phyloP scores from a whole-genome alignment of 2,888 invertebrate genomes.

The Malthinus flaveolus region DNA sequence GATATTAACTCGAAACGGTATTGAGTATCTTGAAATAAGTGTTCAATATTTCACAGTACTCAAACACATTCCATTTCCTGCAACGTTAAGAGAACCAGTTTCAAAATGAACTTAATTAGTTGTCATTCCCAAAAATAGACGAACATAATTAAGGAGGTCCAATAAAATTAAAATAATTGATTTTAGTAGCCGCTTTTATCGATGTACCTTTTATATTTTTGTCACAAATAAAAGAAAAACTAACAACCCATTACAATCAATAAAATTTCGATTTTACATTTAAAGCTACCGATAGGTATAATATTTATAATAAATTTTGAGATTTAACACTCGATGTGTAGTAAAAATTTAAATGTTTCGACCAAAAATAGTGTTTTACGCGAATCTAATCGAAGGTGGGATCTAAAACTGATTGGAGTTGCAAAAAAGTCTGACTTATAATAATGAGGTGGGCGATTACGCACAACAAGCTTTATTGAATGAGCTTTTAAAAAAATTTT shows the following conservation, averaged over 20 bases:
- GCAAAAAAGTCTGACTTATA: too few relatives aligned
- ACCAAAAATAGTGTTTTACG: too few relatives aligned
- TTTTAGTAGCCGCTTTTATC: slow-evolving; percentile 31
- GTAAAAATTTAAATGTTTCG: too few relatives aligned
- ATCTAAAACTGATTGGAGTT: too few relatives aligned
- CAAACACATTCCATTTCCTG: slow-evolving; percentile 28
- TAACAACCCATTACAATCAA: slow-evolving; percentile 19
- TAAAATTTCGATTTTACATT: slow-evolving; percentile 9
- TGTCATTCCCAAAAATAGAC: slow-evolving; percentile 32
- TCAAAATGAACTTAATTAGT: slow-evolving; percentile 29
- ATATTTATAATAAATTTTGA: too few relatives aligned
- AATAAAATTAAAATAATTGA: slow-evolving; percentile 31
- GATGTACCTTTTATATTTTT: slow-evolving; percentile 19
- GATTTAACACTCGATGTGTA: too few relatives aligned
- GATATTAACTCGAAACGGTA: slow-evolving; percentile 25
- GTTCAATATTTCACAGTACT: slow-evolving; percentile 28
- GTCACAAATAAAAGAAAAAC: slow-evolving; percentile 15
- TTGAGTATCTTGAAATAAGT: slow-evolving; percentile 16
- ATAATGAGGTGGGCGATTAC: too few relatives aligned
- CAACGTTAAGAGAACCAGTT: slow-evolving; percentile 27
- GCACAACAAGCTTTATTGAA: too few relatives aligned
- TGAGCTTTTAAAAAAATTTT: too few relatives aligned
- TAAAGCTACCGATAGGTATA: not conserved
- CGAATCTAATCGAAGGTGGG: too few relatives aligned
- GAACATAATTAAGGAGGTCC: slow-evolving; percentile 30